Evolutionary conservation across 2,113 vertebrate species (phyloP).

Genomic region (Pagrus major): DNA sequence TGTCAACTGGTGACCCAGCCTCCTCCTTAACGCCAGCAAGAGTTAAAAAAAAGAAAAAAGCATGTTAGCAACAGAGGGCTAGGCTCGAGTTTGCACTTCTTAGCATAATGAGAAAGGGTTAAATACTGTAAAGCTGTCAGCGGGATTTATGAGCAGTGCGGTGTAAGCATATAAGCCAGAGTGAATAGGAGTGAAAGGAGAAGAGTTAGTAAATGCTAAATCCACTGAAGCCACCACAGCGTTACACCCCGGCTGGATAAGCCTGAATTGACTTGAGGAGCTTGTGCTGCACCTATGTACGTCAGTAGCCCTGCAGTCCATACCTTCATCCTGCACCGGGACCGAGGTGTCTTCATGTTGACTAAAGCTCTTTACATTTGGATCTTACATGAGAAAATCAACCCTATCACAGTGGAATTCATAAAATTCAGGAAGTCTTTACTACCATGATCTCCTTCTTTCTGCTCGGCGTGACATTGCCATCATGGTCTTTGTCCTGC

Average conservation of each 20-base stretch:
- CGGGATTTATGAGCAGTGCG: constrained; percentile 55
- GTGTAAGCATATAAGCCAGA: constrained; percentile 55
- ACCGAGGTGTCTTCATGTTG: neutral
- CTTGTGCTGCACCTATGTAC: constrained; percentile 25
- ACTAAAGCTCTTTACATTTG: constrained; percentile 8
- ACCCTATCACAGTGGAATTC: neutral
- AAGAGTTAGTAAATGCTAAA: constrained; percentile 63
- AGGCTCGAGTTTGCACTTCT: constrained; percentile 31
- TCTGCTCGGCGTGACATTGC: constrained; percentile 89
- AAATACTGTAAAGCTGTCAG: constrained; percentile 52
- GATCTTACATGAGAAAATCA: neutral
- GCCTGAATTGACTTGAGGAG: constrained; percentile 16
- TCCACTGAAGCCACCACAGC: constrained; percentile 42
- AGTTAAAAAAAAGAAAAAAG: constrained; percentile 59
- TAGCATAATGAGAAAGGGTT: constrained; percentile 51
- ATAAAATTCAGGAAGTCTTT: neutral
- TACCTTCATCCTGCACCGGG: neutral
- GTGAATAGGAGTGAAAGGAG: constrained; percentile 53
- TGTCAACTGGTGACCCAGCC: constrained; percentile 75
- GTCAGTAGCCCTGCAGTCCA: constrained; percentile 9
- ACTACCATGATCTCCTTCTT: constrained; percentile 96
- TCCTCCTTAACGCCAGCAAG: constrained; percentile 83
- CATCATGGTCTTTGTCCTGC: constrained; percentile 23
- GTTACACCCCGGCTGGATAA: constrained; percentile 24
- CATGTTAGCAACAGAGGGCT: constrained; percentile 64